Base-by-base conservation (phyloP, 2,888 invertebrate species). In the Orchestes rusci region DNA sequence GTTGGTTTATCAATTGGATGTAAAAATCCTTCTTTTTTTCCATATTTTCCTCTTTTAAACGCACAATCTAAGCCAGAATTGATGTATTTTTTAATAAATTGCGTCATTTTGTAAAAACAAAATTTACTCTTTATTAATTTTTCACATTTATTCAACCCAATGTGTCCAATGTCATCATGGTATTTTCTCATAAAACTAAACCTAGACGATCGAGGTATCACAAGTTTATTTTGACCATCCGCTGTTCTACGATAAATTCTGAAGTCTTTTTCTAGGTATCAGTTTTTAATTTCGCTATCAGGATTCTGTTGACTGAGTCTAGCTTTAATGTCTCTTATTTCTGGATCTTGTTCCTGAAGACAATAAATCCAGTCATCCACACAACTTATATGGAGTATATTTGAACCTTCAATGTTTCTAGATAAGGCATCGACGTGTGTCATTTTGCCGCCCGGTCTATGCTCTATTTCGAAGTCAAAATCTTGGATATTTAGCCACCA, bases 161-260 rank as follows among this genome's bases (percentile, higher is more conserved):
- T 43, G 41, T 64, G 60, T 1, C 63, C 62, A n/a, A 62, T 58
- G 1, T 62, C 55, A 44, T 63, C 61, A 41, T 62, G 62, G 32
- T 56, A 52, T 55, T 56, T 60, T 28, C 59, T 59, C 1, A 60
- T n/a, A 3, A 63, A 39, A 40, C 48, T 60, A 55, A 60, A 65
- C 7, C 59, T 45, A 20, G 58, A 55, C 2, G n/a, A 20, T n/a
- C 32, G 34, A 1, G 60, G 61, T 1, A 62, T 60, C 12, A 58
- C 57, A 2, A 62, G 48, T 13, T 57, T 47, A 35, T 56, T 52
- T 38, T 44, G 30, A 2, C 59, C 59, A 7, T 46, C 28, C 0
- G 32, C 39, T 5, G 51, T 54, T 37, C 36, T 51, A 3, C 53
- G 23, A 19, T 44, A 55, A 18, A 53, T 30, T n/a, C 50, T 20